These are phyloP conservation scores for Lithophane leautieri DNA, from an alignment of 2,888 invertebrate genomes.

Conservation along the genomic window DNA sequence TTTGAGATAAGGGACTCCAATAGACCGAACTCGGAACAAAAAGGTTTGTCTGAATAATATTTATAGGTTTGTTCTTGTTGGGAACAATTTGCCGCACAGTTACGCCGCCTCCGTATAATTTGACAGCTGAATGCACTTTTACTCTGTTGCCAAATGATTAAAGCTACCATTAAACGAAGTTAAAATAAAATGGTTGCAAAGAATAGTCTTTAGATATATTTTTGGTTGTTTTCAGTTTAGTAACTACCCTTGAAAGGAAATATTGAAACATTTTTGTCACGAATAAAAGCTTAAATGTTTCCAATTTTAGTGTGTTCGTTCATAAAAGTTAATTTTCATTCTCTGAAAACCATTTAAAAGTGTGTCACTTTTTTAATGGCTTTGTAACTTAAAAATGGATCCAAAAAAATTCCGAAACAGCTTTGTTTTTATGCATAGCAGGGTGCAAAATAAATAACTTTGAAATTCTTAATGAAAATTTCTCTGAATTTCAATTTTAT, in stretches of 20 bases:
- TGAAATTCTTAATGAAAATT: background rate
- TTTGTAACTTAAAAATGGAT: background rate
- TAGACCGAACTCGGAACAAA: conserved; percentile 41
- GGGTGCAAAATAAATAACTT: background rate
- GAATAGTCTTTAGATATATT: conserved; percentile 6
- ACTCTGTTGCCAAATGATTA: conserved; percentile 58
- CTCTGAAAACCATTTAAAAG: background rate
- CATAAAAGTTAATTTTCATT: conserved; percentile 24
- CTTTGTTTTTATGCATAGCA: background rate
- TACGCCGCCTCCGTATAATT: conserved; percentile 53
- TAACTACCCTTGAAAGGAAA: conserved; percentile 19
- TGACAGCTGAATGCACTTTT: conserved; percentile 62
- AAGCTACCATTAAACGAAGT: conserved; percentile 40
- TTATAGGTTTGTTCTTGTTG: conserved; percentile 54
- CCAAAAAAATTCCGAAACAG: background rate
- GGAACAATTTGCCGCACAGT: conserved; percentile 62
- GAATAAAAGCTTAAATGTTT: conserved; percentile 21
- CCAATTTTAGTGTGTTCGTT: conserved; percentile 14
- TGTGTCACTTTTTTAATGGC: background rate
- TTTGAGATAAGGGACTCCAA: conserved; percentile 44
- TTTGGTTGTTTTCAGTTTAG: conserved; percentile 1
- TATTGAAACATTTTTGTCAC: conserved; percentile 14
- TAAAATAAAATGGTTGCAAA: conserved; percentile 16
- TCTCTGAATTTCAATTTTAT: conserved; percentile 15
- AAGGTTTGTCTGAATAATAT: conserved; percentile 52